Evolutionary conservation across 2,797 vertebrate genomes (phyloP), one percentile per base, ranked within the genome.

Genomic region (Rachycentron canadum): DNA sequence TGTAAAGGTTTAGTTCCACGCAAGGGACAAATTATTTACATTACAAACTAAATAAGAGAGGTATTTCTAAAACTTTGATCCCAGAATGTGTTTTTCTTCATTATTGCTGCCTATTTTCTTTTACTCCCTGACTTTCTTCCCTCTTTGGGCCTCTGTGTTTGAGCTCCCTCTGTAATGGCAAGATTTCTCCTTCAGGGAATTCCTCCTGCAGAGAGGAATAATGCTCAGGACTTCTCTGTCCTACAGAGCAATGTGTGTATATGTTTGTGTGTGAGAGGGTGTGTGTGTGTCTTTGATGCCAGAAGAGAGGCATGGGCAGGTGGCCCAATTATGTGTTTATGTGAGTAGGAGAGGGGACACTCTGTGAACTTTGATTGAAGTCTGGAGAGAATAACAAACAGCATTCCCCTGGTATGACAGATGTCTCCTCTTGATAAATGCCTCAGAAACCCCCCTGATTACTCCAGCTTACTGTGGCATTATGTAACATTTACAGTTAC

Each of bases 371-470:
- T 78, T 91, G 91, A 93, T 93, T 92, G 91, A 94, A 91, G 91
- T 93, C 69, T 65, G 66, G 58, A 58, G 85, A 93, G 83, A 94
- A 95, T 86, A 96, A 95, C 93, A 96, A 96, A 95, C 94, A 94
- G 61, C 71, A 49, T 76, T 58, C 82, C 79, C 81, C 55, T 83
- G 70, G 83, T 88, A 84, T 91, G 93, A 90, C 95, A 96, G 94
- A 95, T 96, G 95, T 95, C 91, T 93, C 86, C 91, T 86, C 82
- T 85, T 64, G 93, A 94, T 93, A 92, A 90, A 90, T 55, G 43
- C 90, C 89, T 93, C 86, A 91, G 90, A 91, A 88, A 85, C 83
- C 63, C 76, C n/a, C 76, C 89, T 63, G 71, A 89, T 91, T 81
- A 77, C 82, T 81, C 61, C 13, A 19, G 52, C 55, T 55, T 23